Base-by-base conservation (phyloP, 2,797 vertebrate genomes). In the Buphagus erythrorhynchus region DNA sequence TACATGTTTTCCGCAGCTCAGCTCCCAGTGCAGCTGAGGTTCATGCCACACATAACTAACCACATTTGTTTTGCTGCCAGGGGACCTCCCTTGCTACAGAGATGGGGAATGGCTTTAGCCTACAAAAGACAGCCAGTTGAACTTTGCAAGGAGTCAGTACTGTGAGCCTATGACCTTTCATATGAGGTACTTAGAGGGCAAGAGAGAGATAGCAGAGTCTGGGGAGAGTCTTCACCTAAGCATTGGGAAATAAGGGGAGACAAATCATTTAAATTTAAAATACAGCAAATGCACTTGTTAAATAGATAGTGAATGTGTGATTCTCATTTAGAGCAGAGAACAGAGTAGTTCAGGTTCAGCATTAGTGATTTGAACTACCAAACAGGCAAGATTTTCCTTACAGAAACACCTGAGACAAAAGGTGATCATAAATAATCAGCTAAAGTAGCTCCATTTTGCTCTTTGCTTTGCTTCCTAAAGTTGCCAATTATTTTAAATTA, bases 1-100 rank as follows among this genome's bases (percentile, higher is more conserved):
- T 78, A 73, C 83, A 59, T 26, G 82, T 86, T 95, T 90, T 45
- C 73, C 11, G 0, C 79, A 91, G 76, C 89, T 84, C 66, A 91
- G 94, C 59, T 96, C 96, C 95, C 95, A 93, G 0, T 26, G 87
- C 96, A 94, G 85, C 96, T 86, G 85, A 90, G 94, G 94, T 95
- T 95, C 94, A 93, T 86, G 96, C 94, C 91, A 94, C 93, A 94
- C 77, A 86, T 96, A 97, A 96, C 96, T 94, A 96, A 95, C 82
- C 94, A 90, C 90, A 94, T 96, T 94, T 97, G 88, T 95, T 96
- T 94, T 94, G 82, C 93, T 96, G 89, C 87, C 95, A 97, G 85
- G 95, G 85, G 95, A 96, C 78, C 65, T 92, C 84, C 79, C 85
- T 68, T 66, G 91, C 82, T 81, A 79, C 4, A 0, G 63, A 82